Percentiles rank a stretch among this genome's conserved stretches.
Evolutionary conservation across 2,113 vertebrate species (phyloP).

Genomic region (Okapia johnstoni): DNA sequence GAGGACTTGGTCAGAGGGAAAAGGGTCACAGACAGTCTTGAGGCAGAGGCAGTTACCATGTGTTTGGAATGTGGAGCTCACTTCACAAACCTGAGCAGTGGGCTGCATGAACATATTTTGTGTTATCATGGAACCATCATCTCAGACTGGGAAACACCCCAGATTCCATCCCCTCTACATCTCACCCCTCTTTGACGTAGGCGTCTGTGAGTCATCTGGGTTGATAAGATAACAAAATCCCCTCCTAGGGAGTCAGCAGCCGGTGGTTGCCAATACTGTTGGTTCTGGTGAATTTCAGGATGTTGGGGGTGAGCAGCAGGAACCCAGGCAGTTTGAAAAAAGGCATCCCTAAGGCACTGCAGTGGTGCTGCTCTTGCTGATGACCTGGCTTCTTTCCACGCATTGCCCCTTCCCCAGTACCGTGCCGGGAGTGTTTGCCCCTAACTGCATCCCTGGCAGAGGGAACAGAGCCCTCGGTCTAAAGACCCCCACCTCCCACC

Average conservation of each 20-base stretch:
- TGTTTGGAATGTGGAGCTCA: neutral
- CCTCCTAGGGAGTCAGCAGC: neutral
- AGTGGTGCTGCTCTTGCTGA: rapidly evolving
- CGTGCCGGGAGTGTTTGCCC: rapidly evolving
- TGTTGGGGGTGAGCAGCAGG: neutral
- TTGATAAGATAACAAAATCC: slow-evolving; percentile 34
- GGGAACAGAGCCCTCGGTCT: neutral
- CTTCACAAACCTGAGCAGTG: no score
- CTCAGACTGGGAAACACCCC: neutral
- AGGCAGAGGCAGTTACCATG: no score
- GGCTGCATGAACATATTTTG: neutral
- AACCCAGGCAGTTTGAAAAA: neutral
- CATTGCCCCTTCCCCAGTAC: rapidly evolving
- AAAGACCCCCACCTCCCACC: neutral
- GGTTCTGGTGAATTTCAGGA: slow-evolving; percentile 44
- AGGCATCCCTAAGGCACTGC: rapidly evolving
- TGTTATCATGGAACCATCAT: neutral
- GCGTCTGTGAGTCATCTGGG: slow-evolving; percentile 38
- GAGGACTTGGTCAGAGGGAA: no score
- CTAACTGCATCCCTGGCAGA: neutral
- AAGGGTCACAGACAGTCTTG: neutral
- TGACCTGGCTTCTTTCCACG: neutral
- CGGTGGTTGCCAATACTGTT: neutral
- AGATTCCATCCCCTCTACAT: neutral
- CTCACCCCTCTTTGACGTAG: neutral